Percentiles rank a stretch among this genome's conserved stretches.
phyloP scores from a whole-genome alignment of 2,113 vertebrate species.

The Oreochromis spilurus region DNA sequence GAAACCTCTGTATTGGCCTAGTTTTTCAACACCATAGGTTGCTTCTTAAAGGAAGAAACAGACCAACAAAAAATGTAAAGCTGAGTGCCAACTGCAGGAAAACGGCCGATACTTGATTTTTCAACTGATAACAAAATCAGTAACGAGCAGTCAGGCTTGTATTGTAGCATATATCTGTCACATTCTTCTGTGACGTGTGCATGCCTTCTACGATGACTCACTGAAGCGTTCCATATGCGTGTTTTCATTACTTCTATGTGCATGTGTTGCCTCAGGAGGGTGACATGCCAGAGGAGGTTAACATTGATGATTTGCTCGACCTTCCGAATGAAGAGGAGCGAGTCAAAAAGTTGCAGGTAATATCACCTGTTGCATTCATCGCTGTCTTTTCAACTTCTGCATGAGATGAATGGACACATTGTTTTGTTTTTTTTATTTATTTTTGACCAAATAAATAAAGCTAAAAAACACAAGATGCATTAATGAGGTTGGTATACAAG shows the following conservation, averaged over 20 bases:
- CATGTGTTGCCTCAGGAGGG: conserved; percentile 60
- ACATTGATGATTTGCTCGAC: conserved; percentile 82
- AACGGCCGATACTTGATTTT: accelerated
- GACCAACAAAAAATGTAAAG: not conserved
- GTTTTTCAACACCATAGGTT: not conserved
- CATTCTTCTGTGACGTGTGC: not conserved
- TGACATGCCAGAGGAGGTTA: conserved; percentile 84
- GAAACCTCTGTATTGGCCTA: not conserved
- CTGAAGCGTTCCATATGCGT: not conserved
- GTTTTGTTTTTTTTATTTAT: not conserved
- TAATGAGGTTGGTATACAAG: not conserved
- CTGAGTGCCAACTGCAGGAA: not conserved
- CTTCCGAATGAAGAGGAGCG: conserved; percentile 75
- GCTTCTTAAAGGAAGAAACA: accelerated
- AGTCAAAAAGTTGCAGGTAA: conserved; percentile 75
- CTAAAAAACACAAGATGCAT: not conserved
- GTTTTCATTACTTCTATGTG: not conserved
- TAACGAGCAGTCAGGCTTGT: not conserved
- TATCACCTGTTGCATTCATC: not conserved
- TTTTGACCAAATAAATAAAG: not conserved
- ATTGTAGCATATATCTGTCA: not conserved
- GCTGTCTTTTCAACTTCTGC: not conserved
- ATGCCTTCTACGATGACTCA: not conserved
- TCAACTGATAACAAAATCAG: not conserved
- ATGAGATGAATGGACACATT: accelerated